Conservation (phyloP, 2,113 vertebrate genomes). For the Vulpes vulpes region DNA sequence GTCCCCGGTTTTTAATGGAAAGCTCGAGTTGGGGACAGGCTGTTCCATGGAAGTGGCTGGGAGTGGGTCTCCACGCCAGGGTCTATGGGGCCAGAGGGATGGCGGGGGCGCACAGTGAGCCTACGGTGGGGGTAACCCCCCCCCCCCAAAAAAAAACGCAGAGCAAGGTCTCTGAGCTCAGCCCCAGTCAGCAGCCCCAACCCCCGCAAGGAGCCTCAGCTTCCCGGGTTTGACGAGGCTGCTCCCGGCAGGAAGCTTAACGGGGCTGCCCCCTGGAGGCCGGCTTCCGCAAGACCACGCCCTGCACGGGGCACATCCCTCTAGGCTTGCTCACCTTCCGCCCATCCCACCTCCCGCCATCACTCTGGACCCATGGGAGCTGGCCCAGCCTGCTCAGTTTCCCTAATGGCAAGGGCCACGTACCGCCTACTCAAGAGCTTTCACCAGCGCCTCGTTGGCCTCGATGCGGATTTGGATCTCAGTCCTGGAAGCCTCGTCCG, state of each 20-base stretch:
- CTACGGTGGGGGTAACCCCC: not conserved
- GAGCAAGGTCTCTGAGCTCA: not conserved
- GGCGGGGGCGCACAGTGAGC: rapidly evolving
- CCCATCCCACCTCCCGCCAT: not conserved
- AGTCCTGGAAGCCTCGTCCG: constrained; percentile 91
- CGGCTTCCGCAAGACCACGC: rapidly evolving
- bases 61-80: not conserved
- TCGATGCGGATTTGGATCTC: constrained; percentile 95
- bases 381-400: not conserved
- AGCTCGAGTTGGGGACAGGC: not conserved
- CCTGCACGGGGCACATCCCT: too few relatives aligned
- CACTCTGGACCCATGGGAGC: not conserved
- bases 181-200: not conserved
- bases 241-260: too few relatives aligned
- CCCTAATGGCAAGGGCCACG: not conserved
- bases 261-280: not conserved
- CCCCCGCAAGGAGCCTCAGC: rapidly evolving
- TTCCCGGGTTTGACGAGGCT: rapidly evolving
- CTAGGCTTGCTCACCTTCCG: too few relatives aligned
- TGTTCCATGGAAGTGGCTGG: not conserved
- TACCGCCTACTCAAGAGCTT: constrained; percentile 93
- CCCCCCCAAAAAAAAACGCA: not conserved
- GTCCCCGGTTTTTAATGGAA: constrained; percentile 78
- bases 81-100: too few relatives aligned
- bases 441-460: constrained; percentile 95